Evolutionary conservation across 2,113 vertebrate species (phyloP).

Genomic region (Neolamprologus longior): DNA sequence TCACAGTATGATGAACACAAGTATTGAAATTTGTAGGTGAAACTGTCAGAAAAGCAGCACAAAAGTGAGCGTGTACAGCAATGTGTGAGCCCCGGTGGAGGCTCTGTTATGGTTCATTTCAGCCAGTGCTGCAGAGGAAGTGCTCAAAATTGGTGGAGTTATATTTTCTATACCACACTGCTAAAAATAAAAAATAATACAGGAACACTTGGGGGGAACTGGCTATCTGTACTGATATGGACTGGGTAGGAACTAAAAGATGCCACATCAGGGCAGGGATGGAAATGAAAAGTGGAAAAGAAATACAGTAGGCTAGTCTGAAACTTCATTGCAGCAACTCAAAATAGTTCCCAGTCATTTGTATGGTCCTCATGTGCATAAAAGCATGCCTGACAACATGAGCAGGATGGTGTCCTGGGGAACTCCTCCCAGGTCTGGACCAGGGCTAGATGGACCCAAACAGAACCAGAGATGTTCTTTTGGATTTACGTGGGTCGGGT

Average conservation of each 20-base stretch:
- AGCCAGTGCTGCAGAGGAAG: neutral
- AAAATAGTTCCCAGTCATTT: neutral
- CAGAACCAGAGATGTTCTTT: neutral
- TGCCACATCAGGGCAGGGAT: neutral
- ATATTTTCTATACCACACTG: neutral
- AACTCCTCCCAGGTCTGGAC: neutral
- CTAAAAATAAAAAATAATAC: neutral
- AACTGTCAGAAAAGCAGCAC: neutral
- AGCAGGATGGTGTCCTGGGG: neutral
- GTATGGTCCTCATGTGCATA: neutral
- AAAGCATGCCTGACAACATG: neutral
- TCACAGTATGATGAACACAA: neutral
- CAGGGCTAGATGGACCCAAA: neutral
- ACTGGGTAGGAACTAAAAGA: neutral
- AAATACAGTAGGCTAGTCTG: neutral
- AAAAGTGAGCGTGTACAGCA: neutral
- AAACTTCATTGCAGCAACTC: neutral
- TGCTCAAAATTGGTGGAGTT: neutral
- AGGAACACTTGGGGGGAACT: accelerated
- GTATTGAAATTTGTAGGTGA: neutral
- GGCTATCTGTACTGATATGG: neutral
- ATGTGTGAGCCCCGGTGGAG: neutral
- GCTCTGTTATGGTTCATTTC: neutral
- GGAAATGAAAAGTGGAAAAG: neutral
- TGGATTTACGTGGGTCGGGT: neutral